A percentile compares a stretch with the other conserved stretches of the same genome.
phyloP scores from a whole-genome alignment of 2,888 invertebrate species.

The Gnatocerus cornutus region DNA sequence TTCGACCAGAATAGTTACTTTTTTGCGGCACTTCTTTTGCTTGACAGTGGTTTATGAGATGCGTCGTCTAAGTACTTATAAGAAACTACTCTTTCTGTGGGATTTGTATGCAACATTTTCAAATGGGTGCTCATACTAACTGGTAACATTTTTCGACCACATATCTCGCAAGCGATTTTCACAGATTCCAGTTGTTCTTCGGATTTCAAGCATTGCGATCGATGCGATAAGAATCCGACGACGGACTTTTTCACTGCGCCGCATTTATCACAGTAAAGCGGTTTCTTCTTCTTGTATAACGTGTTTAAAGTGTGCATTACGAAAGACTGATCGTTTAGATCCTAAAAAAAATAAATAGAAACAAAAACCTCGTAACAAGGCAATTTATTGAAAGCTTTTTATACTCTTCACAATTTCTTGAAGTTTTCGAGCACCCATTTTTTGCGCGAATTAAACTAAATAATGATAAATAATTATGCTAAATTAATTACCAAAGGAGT shows the following conservation, averaged over 20 bases:
- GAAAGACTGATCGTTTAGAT: conserved; percentile 72
- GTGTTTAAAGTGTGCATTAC: conserved; percentile 72
- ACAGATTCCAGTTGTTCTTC: conserved; percentile 72
- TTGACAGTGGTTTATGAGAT: conserved; percentile 46
- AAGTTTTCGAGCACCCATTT: too few relatives aligned
- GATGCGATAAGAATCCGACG: conserved; percentile 77
- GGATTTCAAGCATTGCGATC: conserved; percentile 76
- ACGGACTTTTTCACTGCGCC: conserved; percentile 71
- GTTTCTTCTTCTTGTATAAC: conserved; percentile 68
- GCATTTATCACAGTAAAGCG: conserved; percentile 75
- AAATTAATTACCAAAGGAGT: conserved; percentile 71
- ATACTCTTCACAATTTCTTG: too few relatives aligned
- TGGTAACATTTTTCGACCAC: conserved; percentile 73
- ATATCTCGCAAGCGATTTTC: conserved; percentile 74
- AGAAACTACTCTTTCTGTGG: conserved; percentile 11
- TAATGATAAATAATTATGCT: too few relatives aligned
- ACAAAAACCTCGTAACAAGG: too few relatives aligned
- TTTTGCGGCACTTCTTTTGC: conserved; percentile 70
- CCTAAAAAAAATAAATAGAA: conserved; percentile 66
- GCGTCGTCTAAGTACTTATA: conserved; percentile 2
- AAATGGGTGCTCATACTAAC: conserved; percentile 77
- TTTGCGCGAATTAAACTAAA: too few relatives aligned
- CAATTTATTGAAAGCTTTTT: too few relatives aligned
- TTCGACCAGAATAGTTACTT: conserved; percentile 61
- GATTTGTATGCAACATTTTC: conserved; percentile 68